A percentile compares a stretch with the other conserved stretches of the same genome.
Evolutionary conservation across 1,140 invertebrate species (phyloP).

Genomic region (Drosophila pruinosa): DNA sequence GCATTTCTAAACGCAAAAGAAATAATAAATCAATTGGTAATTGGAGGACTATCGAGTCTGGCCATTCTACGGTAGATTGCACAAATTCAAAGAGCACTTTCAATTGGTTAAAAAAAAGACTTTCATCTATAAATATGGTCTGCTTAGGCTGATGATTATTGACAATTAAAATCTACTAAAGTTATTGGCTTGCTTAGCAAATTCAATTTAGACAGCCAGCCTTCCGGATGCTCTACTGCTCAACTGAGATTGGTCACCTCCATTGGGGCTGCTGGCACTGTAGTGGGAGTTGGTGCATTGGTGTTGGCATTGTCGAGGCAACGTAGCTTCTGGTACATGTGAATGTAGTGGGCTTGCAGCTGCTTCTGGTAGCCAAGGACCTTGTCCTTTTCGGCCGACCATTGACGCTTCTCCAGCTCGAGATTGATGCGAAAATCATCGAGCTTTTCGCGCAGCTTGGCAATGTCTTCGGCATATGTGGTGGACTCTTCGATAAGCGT

Average conservation of each 20-base stretch:
- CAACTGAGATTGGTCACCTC: constrained; percentile 7
- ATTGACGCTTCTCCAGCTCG: constrained; percentile 78
- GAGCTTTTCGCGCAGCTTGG: constrained; percentile 69
- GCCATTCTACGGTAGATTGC: too few species aligned
- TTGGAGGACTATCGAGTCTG: too few species aligned
- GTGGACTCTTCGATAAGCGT: constrained; percentile 77
- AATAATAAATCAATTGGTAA: too few species aligned
- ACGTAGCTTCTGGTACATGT: constrained; percentile 80
- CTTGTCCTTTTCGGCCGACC: constrained; percentile 78
- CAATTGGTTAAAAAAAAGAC: too few species aligned
- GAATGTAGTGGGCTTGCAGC: constrained; percentile 77
- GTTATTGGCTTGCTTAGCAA: too few species aligned
- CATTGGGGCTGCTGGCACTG: neutral
- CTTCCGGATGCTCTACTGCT: neutral
- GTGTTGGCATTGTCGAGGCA: constrained; percentile 58
- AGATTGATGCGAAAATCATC: constrained; percentile 75
- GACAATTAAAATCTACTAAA: too few species aligned
- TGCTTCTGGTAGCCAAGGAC: constrained; percentile 77
- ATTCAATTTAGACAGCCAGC: too few species aligned
- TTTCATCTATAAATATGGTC: too few species aligned
- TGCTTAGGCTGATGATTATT: too few species aligned
- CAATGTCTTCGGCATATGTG: constrained; percentile 77
- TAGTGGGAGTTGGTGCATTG: neutral
- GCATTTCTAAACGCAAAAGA: too few species aligned
- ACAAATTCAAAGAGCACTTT: too few species aligned